Evolutionary conservation across 37 sponge, comb jelly and placozoan species (phyloP).

Genomic region (Eunapius fragilis): DNA sequence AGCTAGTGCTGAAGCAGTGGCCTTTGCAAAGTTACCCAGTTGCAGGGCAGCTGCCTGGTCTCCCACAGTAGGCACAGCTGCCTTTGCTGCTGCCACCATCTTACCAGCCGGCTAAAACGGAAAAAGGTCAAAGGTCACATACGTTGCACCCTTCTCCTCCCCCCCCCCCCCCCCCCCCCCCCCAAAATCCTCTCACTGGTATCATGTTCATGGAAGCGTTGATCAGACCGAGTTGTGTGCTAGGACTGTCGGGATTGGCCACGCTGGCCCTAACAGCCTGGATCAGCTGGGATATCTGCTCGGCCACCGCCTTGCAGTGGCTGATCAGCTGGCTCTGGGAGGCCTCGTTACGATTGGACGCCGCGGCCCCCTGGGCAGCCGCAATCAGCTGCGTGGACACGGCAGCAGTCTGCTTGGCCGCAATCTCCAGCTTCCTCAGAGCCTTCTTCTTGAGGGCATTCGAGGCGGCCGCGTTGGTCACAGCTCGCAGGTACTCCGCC

Average conservation of each 20-base stretch:
- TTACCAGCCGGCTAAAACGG: conserved; percentile 73
- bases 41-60: conserved; percentile 97
- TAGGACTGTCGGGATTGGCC: conserved; percentile 80
- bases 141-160: no score
- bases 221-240: conserved; percentile 90
- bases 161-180: no score
- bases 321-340: no score
- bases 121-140: no score
- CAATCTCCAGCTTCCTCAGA: conserved; percentile 84
- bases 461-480: conserved; percentile 69
- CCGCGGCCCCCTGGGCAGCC: conserved; percentile 93
- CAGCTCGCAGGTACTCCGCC: conserved; percentile 80
- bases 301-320: conserved; percentile 91
- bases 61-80: conserved; percentile 94
- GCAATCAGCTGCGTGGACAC: conserved; percentile 94
- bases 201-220: conserved; percentile 89
- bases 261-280: conserved; percentile 76
- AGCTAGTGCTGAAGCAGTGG: conserved; percentile 84
- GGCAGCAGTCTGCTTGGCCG: conserved; percentile 91
- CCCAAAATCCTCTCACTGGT: conserved; percentile 60
- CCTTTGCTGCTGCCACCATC: conserved; percentile 96
- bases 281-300: conserved; percentile 84
- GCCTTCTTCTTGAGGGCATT: conserved; percentile 88
- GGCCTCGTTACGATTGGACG: conserved; percentile 89
- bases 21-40: conserved; percentile 94